Evolutionary conservation across 2,797 vertebrate species (phyloP).

Genomic region (Typhlichthys subterraneus): DNA sequence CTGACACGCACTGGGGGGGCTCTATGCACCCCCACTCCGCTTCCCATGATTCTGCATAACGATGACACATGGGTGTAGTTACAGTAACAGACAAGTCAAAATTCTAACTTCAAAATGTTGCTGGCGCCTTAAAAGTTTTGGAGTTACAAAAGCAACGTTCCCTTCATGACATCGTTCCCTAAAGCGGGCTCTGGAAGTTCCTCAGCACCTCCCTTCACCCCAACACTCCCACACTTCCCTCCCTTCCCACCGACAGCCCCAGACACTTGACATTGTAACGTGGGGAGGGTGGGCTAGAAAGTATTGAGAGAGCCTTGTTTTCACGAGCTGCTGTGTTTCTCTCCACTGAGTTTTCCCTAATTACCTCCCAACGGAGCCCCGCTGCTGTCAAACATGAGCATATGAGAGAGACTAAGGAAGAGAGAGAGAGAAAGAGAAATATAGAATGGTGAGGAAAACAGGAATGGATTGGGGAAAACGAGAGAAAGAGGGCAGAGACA

Average conservation of each 20-base stretch:
- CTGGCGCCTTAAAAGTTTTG: conserved; percentile 25
- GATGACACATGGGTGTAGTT: conserved; percentile 21
- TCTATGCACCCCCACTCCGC: no score
- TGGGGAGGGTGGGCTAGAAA: conserved; percentile 44
- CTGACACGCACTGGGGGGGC: no score
- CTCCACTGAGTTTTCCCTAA: conserved; percentile 77
- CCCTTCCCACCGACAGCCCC: conserved; percentile 13
- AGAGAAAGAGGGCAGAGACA: conserved; percentile 4
- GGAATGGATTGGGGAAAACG: conserved; percentile 24
- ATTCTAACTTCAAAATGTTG: not conserved
- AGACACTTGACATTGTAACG: conserved; percentile 62
- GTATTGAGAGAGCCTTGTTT: conserved; percentile 67
- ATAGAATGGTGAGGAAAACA: conserved; percentile 43
- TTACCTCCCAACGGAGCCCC: conserved; percentile 80
- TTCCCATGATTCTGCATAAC: no score
- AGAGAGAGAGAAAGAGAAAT: conserved; percentile 43
- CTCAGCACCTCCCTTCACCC: conserved; percentile 24
- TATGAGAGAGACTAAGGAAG: conserved; percentile 9
- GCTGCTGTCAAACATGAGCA: conserved; percentile 64
- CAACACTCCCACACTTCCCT: conserved; percentile 15
- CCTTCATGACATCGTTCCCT: conserved; percentile 31
- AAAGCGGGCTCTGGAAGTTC: conserved; percentile 47
- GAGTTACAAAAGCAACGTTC: conserved; percentile 49
- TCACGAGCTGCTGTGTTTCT: conserved; percentile 71
- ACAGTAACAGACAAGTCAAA: conserved; percentile 23